Evolutionary conservation across 92 coral and sea anemone species (phyloP).

Genomic region (Virgularia gustaviana): DNA sequence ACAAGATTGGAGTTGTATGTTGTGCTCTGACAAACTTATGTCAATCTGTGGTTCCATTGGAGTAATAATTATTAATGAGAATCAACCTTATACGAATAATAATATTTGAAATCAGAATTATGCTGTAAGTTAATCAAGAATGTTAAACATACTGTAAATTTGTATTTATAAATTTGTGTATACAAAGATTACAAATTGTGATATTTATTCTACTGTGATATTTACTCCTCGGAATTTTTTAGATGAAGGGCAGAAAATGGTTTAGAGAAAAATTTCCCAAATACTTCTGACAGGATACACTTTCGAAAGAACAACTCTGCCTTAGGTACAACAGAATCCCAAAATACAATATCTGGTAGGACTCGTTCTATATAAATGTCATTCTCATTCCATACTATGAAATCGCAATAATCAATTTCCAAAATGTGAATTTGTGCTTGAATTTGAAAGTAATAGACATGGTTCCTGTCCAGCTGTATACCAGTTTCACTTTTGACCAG

Average conservation of each 20-base stretch:
- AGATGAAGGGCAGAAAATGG: slow-evolving; percentile 23
- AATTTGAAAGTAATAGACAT: slow-evolving; percentile 21
- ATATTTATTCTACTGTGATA: background rate
- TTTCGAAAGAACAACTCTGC: slow-evolving; percentile 40
- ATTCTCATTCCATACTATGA: slow-evolving; percentile 46
- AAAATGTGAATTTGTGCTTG: slow-evolving; percentile 34
- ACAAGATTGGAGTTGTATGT: slow-evolving; percentile 37
- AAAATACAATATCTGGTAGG: slow-evolving; percentile 11
- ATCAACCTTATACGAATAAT: background rate
- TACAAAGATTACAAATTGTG: background rate
- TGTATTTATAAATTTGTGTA: background rate
- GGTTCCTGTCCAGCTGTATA: slow-evolving; percentile 31
- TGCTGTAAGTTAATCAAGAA: background rate
- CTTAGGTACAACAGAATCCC: slow-evolving; percentile 38
- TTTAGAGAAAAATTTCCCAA: slow-evolving; percentile 35
- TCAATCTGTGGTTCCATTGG: slow-evolving; percentile 36
- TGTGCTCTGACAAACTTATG: slow-evolving; percentile 40
- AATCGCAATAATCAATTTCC: slow-evolving; percentile 42
- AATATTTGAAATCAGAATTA: background rate
- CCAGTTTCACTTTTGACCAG: slow-evolving; percentile 29
- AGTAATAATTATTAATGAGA: slow-evolving; percentile 17
- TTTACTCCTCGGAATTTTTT: slow-evolving; percentile 7
- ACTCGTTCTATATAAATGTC: slow-evolving; percentile 10
- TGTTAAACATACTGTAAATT: background rate
- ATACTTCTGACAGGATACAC: slow-evolving; percentile 38